A percentile compares a stretch with the other conserved stretches of the same genome.
Conservation (phyloP, 2,113 vertebrate species). For the Podocnemis expansa region DNA sequence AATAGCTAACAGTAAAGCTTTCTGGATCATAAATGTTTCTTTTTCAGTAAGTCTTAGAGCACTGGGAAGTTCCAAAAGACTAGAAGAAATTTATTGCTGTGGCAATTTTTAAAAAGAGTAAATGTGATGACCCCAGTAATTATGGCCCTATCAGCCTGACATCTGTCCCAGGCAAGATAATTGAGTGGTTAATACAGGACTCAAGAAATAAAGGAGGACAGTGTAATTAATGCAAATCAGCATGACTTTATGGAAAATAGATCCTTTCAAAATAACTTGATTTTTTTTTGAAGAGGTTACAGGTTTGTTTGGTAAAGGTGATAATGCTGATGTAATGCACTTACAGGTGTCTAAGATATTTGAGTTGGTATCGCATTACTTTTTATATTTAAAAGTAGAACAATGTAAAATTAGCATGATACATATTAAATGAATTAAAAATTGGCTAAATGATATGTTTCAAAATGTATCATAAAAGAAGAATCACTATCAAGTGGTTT, state of each 20-base stretch:
- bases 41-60: not conserved
- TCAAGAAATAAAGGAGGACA: not conserved
- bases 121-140: not conserved
- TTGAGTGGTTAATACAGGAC: not conserved
- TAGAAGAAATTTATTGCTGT: not conserved
- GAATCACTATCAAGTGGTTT: not conserved
- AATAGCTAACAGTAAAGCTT: not conserved
- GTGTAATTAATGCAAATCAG: not conserved
- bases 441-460: not conserved
- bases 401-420: not conserved
- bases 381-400: not conserved
- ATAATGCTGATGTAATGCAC: not conserved
- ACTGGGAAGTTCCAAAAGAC: not conserved
- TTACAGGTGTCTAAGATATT: not conserved
- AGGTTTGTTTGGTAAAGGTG: not conserved
- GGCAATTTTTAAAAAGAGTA: not conserved
- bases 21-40: not conserved
- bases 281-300: not conserved
- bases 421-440: not conserved
- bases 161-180: not conserved
- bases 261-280: not conserved
- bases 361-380: not conserved
- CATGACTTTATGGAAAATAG: not conserved
- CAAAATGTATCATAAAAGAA: not conserved
- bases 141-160: not conserved